Evolutionary conservation across 2,888 invertebrate genomes (phyloP).

Genomic region (Xestobium rufovillosum): DNA sequence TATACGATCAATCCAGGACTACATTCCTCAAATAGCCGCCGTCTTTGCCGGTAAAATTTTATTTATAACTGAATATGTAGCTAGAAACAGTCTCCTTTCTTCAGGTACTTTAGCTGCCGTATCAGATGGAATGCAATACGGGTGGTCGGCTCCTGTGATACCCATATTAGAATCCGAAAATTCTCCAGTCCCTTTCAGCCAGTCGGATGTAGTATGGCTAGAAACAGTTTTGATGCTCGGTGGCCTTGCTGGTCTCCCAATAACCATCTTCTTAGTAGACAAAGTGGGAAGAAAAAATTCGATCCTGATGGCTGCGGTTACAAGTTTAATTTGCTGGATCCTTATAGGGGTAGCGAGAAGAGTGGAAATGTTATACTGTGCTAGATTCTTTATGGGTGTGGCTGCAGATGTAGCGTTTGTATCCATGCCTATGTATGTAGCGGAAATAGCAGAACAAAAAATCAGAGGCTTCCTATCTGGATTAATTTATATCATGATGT

Average conservation of each 20-base stretch:
- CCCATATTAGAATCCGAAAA: slow-evolving; percentile 32
- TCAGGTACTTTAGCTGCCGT: slow-evolving; percentile 37
- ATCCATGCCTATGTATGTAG: slow-evolving; percentile 41
- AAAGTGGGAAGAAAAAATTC: slow-evolving; percentile 36
- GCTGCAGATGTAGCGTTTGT: slow-evolving; percentile 41
- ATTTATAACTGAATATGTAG: too few relatives aligned
- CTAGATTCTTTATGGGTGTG: slow-evolving; percentile 38
- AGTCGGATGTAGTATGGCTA: slow-evolving; percentile 30
- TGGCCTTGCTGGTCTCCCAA: slow-evolving; percentile 31
- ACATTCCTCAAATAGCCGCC: too few relatives aligned
- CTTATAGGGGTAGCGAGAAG: slow-evolving; percentile 35
- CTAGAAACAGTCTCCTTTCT: too few relatives aligned
- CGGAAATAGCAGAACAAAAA: slow-evolving; percentile 41
- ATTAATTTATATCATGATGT: slow-evolving; percentile 41
- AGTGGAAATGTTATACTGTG: slow-evolving; percentile 34
- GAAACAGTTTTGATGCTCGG: slow-evolving; percentile 30
- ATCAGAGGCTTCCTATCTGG: slow-evolving; percentile 39
- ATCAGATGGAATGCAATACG: slow-evolving; percentile 42
- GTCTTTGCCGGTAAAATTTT: too few relatives aligned
- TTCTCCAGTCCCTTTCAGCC: slow-evolving; percentile 31
- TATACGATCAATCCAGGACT: too few relatives aligned
- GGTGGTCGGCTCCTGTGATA: slow-evolving; percentile 39
- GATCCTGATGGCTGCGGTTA: slow-evolving; percentile 34
- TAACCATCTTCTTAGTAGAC: slow-evolving; percentile 36
- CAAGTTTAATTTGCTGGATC: slow-evolving; percentile 36